Conservation (phyloP, 2,888 invertebrate species). For the Pedicia rivosa region DNA sequence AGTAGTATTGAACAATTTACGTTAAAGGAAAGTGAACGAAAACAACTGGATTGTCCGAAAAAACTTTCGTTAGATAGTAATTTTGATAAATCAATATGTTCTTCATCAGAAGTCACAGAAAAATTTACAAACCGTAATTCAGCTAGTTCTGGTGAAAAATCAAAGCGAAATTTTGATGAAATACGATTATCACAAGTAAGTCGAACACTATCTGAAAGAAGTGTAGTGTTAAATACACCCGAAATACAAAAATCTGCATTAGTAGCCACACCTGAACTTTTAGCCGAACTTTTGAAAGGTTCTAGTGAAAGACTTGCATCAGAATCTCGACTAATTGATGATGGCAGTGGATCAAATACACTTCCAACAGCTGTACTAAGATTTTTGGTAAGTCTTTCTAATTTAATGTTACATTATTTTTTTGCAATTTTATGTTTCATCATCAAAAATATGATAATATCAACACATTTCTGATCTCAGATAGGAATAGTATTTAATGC, state of each 20-base stretch:
- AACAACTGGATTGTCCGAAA: too few species aligned
- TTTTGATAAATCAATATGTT: conserved; percentile 16
- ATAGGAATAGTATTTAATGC: too few species aligned
- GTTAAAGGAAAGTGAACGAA: neutral
- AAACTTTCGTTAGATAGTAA: conserved; percentile 13
- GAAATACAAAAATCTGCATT: conserved; percentile 13
- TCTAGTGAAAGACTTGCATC: conserved; percentile 63
- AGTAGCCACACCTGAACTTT: conserved; percentile 43
- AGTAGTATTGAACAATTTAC: conserved; percentile 12
- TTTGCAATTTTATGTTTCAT: neutral
- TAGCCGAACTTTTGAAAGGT: conserved; percentile 61
- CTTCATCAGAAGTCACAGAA: neutral
- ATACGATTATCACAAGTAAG: conserved; percentile 13
- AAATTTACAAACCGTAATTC: conserved; percentile 25
- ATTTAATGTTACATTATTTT: too few species aligned
- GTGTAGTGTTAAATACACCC: conserved; percentile 8
- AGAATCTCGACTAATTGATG: conserved; percentile 28
- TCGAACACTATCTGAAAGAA: conserved; percentile 13
- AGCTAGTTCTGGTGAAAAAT: conserved; percentile 21
- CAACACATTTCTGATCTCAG: too few species aligned
- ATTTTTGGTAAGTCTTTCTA: conserved; percentile 10
- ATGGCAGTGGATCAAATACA: conserved; percentile 1
- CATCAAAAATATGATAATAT: too few species aligned
- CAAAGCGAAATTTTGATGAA: conserved; percentile 23
- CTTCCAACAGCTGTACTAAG: conserved; percentile 11